Conservation (phyloP, 2,888 invertebrate species). For the Patella pellucida region DNA sequence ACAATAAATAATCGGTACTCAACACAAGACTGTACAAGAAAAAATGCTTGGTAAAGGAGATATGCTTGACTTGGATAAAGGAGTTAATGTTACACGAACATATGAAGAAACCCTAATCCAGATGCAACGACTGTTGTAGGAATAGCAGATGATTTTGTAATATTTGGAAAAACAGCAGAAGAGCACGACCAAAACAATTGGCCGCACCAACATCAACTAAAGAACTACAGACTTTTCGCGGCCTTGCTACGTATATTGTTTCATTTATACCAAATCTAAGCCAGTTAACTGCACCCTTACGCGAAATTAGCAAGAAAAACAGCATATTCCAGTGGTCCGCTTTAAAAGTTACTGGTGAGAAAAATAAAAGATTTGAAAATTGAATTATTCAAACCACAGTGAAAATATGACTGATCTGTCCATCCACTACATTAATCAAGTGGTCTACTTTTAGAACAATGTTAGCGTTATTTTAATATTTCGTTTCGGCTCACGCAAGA, state of each 20-base stretch:
- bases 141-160: conserved; percentile 18
- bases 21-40: conserved; percentile 2
- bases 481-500: no score
- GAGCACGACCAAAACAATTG: conserved; percentile 10
- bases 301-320: background rate
- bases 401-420: no score
- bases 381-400: no score
- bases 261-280: background rate
- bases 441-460: no score
- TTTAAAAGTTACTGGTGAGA: no score
- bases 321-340: background rate
- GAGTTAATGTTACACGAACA: background rate
- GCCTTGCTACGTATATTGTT: background rate
- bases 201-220: background rate
- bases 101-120: background rate
- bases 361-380: no score
- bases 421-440: no score
- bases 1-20: background rate
- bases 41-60: background rate
- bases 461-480: no score
- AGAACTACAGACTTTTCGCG: background rate
- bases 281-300: background rate
- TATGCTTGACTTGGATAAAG: background rate
- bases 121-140: background rate
- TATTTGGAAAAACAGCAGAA: conserved; percentile 8